Conservation (phyloP, 2,113 vertebrate species). For the Gnathonemus echidnorhynchus region DNA sequence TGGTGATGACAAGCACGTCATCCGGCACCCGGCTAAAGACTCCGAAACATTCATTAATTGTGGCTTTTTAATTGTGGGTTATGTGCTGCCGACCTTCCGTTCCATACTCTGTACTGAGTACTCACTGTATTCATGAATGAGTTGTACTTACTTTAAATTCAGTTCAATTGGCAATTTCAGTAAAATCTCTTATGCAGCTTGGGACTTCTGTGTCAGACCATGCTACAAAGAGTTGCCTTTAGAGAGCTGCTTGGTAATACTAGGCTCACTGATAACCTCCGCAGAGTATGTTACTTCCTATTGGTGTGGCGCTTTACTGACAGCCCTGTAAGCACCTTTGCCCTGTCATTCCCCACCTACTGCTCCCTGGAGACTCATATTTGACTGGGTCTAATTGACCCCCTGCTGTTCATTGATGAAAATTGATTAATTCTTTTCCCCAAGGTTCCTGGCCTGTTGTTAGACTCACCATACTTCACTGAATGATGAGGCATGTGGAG, state of each 20-base stretch:
- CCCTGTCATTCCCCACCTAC: background rate
- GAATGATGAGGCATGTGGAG: conserved; percentile 52
- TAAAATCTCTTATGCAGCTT: background rate
- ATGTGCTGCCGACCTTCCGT: background rate
- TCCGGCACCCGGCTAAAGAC: background rate
- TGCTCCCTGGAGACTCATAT: conserved; percentile 12
- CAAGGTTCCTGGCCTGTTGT: conserved; percentile 50
- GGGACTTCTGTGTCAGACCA: background rate
- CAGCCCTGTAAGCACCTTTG: background rate
- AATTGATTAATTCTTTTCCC: conserved; percentile 69
- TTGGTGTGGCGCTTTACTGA: background rate
- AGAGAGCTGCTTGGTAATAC: background rate
- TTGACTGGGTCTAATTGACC: conserved; percentile 58
- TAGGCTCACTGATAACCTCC: background rate
- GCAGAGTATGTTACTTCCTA: background rate
- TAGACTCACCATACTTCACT: conserved; percentile 61
- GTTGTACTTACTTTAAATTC: background rate
- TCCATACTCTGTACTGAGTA: background rate
- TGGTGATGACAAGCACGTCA: background rate
- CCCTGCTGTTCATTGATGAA: conserved; percentile 55
- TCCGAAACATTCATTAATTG: conserved; percentile 17
- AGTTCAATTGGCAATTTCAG: background rate
- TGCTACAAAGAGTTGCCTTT: background rate
- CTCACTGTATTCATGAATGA: background rate
- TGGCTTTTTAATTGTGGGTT: background rate